Percentiles rank a stretch among this genome's conserved stretches.
phyloP scores from a whole-genome alignment of 2,113 vertebrate species.

The Onychorhynchus coronatus region DNA sequence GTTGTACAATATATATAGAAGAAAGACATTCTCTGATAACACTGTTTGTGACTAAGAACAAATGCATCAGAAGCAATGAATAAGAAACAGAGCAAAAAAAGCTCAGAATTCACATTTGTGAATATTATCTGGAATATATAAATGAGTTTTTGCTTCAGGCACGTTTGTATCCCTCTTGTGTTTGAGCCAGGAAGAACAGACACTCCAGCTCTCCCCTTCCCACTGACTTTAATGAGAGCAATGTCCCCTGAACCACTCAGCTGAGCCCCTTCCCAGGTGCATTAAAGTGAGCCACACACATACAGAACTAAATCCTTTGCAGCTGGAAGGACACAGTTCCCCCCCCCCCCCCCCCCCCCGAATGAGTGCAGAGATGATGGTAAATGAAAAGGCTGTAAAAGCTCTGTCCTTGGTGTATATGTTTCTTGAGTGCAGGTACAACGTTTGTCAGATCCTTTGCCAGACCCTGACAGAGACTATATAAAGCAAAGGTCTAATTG shows the following conservation, averaged over 20 bases:
- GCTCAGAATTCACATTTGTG: neutral
- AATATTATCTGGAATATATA: neutral
- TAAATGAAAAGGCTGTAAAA: conserved; percentile 27
- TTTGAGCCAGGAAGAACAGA: conserved; percentile 24
- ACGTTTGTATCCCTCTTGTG: neutral
- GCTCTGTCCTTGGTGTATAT: neutral
- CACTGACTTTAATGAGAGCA: neutral
- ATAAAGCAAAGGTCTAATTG: conserved; percentile 28
- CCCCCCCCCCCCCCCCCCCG: too few species aligned
- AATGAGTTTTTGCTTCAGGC: conserved; percentile 17
- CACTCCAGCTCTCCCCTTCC: neutral
- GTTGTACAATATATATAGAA: neutral
- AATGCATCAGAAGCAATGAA: neutral
- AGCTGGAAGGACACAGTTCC: conserved; percentile 41
- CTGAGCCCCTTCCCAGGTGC: conserved; percentile 10
- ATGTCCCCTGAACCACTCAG: neutral
- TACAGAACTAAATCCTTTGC: neutral
- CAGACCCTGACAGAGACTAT: neutral
- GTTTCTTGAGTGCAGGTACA: neutral
- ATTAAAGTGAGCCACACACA: neutral
- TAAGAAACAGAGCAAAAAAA: neutral
- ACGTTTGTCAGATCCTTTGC: neutral
- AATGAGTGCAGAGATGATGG: neutral
- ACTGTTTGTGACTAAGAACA: neutral
- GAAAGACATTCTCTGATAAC: neutral